Evolutionary conservation across 2,797 vertebrate species (phyloP), one percentile per base, ranked within the genome.

Genomic region (Scolopax bukidnonensis): DNA sequence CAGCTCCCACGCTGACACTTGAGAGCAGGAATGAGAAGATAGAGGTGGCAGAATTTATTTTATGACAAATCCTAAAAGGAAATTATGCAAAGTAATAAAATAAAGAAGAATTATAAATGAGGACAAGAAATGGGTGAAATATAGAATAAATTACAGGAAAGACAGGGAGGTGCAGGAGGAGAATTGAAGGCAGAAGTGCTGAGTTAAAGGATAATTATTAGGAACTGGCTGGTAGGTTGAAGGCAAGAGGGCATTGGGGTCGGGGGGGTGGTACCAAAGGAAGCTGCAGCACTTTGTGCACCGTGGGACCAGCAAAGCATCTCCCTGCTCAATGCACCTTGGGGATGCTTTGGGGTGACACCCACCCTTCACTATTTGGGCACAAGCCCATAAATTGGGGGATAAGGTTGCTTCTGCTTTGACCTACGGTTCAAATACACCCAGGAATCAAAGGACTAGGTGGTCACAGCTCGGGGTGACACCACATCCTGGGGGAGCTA

Each of bases 71-170:
- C 94, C 96, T 97, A 93, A 96, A 96, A 93, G 91, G 84, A 97
- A 97, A 97, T 97, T 96, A 97, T 96, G 95, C 95, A 96, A 96
- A 97, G 97, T 90, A 95, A 97, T 97, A 96, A 97, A 97, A 97
- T 96, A 97, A 97, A 97, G 94, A 92, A 95, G 96, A 97, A 96
- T 97, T 96, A 95, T 97, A 96, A 97, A 97, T 95, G 95, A 95
- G 80, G 77, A 95, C 71, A 73, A 95, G 94, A 94, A 97, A 95
- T 89, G 92, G 92, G 83, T 89, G 91, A 96, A 95, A 94, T 95
- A 74, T 9, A 59, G 93, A 96, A 97, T 97, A 96, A 96, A 96
- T 97, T 94, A 93, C 7, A 10, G 65, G 68, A 81, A 83, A 83
- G 92, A 36, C 84, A 87, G 92, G 60, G 80, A 90, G 80, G 82